Conservation (phyloP, 1,140 invertebrate species). For the Drosophila carrolli region DNA sequence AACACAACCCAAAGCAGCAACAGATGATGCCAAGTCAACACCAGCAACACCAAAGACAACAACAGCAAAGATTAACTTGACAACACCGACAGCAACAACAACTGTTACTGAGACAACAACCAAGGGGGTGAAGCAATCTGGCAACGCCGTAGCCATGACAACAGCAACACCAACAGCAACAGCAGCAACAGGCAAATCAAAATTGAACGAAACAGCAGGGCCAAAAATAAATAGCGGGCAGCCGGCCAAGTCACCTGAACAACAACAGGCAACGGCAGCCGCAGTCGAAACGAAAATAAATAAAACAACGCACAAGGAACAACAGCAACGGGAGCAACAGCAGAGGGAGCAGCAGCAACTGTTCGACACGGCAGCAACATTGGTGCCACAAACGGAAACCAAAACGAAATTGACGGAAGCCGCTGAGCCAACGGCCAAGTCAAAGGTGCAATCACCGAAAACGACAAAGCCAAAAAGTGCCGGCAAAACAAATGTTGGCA, state of each 20-base stretch:
- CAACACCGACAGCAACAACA: slow-evolving; percentile 25
- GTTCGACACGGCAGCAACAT: slow-evolving; percentile 38
- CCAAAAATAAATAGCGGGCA: slow-evolving; percentile 84
- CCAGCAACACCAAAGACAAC: slow-evolving; percentile 12
- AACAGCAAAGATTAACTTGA: slow-evolving; percentile 10
- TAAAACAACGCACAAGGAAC: slow-evolving; percentile 79
- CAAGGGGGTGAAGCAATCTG: slow-evolving; percentile 22
- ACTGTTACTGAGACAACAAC: slow-evolving; percentile 23
- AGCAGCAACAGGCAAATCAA: slow-evolving; percentile 48
- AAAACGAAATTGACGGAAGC: slow-evolving; percentile 75
- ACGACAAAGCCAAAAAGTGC: slow-evolving; percentile 61
- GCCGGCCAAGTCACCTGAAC: slow-evolving; percentile 84
- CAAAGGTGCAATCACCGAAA: slow-evolving; percentile 73
- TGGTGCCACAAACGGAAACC: slow-evolving; percentile 71
- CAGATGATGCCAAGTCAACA: slow-evolving; percentile 13
- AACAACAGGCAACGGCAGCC: slow-evolving; percentile 65
- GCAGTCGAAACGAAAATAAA: slow-evolving; percentile 62
- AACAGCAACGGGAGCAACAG: slow-evolving; percentile 53
- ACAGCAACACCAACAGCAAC: slow-evolving; percentile 42
- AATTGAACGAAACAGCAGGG: slow-evolving; percentile 57
- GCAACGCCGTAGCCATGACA: slow-evolving; percentile 54
- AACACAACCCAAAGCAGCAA: slow-evolving; percentile 5
- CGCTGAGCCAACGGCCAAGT: slow-evolving; percentile 71
- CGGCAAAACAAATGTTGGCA: slow-evolving; percentile 65
- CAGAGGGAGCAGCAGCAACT: slow-evolving; percentile 44